A percentile compares a stretch with the other conserved stretches of the same genome.
Conservation (phyloP, 2,113 vertebrate species). For the Ictalurus punctatus region DNA sequence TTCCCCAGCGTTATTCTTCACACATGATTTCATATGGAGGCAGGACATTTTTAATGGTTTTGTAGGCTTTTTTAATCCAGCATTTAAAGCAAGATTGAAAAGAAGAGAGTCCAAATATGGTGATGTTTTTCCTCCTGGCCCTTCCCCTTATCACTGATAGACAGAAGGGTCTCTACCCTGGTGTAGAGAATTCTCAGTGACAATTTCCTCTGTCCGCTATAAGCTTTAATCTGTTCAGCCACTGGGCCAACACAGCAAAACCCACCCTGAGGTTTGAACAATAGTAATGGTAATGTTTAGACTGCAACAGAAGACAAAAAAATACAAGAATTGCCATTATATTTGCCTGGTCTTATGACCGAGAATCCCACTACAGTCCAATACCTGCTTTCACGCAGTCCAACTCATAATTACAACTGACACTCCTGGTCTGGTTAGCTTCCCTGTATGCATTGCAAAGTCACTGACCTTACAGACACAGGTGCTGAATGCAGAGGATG, state of each 20-base stretch:
- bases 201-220: constrained; percentile 37
- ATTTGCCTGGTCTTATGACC: constrained; percentile 14
- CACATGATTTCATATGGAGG: constrained; percentile 21
- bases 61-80: constrained; percentile 30
- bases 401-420: constrained; percentile 68
- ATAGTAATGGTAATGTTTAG: background rate
- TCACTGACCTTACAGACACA: constrained; percentile 19
- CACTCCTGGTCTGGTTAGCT: constrained; percentile 63
- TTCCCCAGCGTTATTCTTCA: constrained; percentile 8
- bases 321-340: background rate
- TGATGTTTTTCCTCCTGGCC: constrained; percentile 29
- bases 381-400: background rate
- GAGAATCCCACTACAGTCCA: background rate
- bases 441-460: constrained; percentile 48
- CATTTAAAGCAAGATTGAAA: constrained; percentile 30
- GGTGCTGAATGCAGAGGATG: background rate
- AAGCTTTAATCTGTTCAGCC: constrained; percentile 51
- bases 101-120: constrained; percentile 22
- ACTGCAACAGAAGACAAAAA: background rate
- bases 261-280: background rate
- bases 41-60: constrained; percentile 46
- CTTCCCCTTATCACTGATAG: constrained; percentile 49
- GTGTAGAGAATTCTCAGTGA: constrained; percentile 2
- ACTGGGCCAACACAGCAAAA: background rate
- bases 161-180: constrained; percentile 37